phyloP scores from a whole-genome alignment of 37 sponge, comb jelly and placozoan genomes.

The Eunapius fragilis region DNA sequence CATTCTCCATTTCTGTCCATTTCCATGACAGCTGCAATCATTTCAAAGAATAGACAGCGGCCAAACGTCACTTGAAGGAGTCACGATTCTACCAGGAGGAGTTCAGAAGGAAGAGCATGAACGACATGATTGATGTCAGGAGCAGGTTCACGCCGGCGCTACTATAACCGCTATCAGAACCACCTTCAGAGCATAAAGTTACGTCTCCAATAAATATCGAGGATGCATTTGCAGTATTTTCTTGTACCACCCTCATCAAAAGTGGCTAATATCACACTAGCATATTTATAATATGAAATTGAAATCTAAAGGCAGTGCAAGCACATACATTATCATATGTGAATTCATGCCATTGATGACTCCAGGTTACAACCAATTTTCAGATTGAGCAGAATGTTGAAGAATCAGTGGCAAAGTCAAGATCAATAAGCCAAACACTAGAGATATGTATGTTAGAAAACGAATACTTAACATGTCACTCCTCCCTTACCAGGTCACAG shows the following conservation, averaged over 20 bases:
- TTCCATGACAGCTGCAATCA: slow-evolving; percentile 66
- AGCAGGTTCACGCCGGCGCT: slow-evolving; percentile 40
- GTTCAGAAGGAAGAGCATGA: neutral
- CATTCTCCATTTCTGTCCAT: too few relatives aligned
- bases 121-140: neutral
- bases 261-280: too few relatives aligned
- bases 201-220: neutral
- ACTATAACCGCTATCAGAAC: slow-evolving; percentile 49
- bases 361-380: too few relatives aligned
- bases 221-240: neutral
- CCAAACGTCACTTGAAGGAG: slow-evolving; percentile 33
- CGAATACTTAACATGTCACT: neutral
- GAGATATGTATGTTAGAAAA: neutral
- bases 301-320: too few relatives aligned
- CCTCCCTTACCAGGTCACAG: neutral
- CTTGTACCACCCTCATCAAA: too few relatives aligned
- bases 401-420: slow-evolving; percentile 33
- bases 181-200: slow-evolving; percentile 55
- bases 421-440: neutral
- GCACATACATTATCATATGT: too few relatives aligned
- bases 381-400: slow-evolving; percentile 66
- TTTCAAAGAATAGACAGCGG: slow-evolving; percentile 24
- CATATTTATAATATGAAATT: too few relatives aligned
- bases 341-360: too few relatives aligned
- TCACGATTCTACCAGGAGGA: slow-evolving; percentile 41